These are phyloP conservation scores for Melipona bicolor DNA, from an alignment of 2,888 invertebrate species.

Conservation along the genomic window DNA sequence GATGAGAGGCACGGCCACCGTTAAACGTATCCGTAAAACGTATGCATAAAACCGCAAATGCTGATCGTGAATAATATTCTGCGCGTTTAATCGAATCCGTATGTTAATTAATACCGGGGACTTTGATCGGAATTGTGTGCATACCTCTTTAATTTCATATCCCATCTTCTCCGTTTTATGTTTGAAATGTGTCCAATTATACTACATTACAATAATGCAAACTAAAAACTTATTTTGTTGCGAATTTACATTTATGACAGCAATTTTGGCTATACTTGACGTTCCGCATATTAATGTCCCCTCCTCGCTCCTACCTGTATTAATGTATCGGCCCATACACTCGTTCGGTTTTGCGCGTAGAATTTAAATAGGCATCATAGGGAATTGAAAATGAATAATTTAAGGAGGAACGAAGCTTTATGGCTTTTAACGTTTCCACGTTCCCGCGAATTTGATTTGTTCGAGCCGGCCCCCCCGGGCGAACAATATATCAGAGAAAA, in stretches of 20 bases:
- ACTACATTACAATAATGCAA: slow-evolving; percentile 54
- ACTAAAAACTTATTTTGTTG: slow-evolving; percentile 60
- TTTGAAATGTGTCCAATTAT: slow-evolving; percentile 54
- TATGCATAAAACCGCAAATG: slow-evolving; percentile 39
- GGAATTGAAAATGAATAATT: slow-evolving; percentile 27
- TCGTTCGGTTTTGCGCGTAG: slow-evolving; percentile 38
- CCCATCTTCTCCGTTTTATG: slow-evolving; percentile 48
- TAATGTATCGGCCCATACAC: slow-evolving; percentile 43
- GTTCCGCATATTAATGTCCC: slow-evolving; percentile 57
- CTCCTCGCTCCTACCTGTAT: neutral
- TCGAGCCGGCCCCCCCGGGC: neutral
- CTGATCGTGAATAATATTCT: slow-evolving; percentile 43
- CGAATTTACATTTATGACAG: slow-evolving; percentile 56
- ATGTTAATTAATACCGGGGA: slow-evolving; percentile 48
- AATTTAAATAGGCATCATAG: slow-evolving; percentile 43
- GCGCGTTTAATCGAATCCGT: slow-evolving; percentile 45
- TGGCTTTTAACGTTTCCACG: neutral
- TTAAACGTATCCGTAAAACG: slow-evolving; percentile 33
- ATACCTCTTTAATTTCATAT: slow-evolving; percentile 55
- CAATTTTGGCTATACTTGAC: slow-evolving; percentile 50
- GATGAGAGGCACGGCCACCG: slow-evolving; percentile 10
- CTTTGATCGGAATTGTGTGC: slow-evolving; percentile 47
- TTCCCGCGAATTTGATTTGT: neutral
- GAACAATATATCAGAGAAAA: neutral
- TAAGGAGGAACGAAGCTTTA: slow-evolving; percentile 16